Conservation (phyloP, 2,888 invertebrate genomes). For the Hyles lineata region DNA sequence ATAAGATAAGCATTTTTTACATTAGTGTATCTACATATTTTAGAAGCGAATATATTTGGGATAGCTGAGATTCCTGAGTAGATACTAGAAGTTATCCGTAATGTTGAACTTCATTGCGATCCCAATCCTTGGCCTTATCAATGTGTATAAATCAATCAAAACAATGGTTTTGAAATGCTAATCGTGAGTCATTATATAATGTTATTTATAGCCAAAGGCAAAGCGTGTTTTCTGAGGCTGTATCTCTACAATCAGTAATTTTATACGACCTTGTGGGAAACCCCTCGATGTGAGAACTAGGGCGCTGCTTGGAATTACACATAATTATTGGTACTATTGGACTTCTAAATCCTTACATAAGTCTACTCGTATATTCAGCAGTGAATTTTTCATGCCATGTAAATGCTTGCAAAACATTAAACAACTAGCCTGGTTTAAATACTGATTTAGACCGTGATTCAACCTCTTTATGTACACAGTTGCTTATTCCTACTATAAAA, state of each 20-base stretch:
- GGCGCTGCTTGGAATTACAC: neutral
- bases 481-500: too few relatives aligned
- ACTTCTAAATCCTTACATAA: too few relatives aligned
- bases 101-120: neutral
- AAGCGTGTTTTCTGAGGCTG: slow-evolving; percentile 4
- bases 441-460: too few relatives aligned
- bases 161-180: slow-evolving; percentile 14
- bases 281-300: neutral
- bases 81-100: neutral
- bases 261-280: slow-evolving; percentile 4
- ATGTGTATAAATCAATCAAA: neutral
- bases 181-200: neutral
- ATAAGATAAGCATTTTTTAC: too few relatives aligned
- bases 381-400: too few relatives aligned
- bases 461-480: too few relatives aligned
- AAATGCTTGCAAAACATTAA: too few relatives aligned
- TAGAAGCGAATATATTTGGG: too few relatives aligned
- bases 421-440: too few relatives aligned
- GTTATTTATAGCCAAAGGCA: slow-evolving; percentile 9
- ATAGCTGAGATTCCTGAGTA: neutral
- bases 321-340: neutral
- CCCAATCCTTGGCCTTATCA: neutral
- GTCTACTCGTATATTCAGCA: too few relatives aligned
- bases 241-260: slow-evolving; percentile 1
- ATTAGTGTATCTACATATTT: too few relatives aligned